Evolutionary conservation across 2,888 invertebrate genomes (phyloP), one percentile per base, ranked within the genome.

Genomic region (Aquatica leii): DNA sequence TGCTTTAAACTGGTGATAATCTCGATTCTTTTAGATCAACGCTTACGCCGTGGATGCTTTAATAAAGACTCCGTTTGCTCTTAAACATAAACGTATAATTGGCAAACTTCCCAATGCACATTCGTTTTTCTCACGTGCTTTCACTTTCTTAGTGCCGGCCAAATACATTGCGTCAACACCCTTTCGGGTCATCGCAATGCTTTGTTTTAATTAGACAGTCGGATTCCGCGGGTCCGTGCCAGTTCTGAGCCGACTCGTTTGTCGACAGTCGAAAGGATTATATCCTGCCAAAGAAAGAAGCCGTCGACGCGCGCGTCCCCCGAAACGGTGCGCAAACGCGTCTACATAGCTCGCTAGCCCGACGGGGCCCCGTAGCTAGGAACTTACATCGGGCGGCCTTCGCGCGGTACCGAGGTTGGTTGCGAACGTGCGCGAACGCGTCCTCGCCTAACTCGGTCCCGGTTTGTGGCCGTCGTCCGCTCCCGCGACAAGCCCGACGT

Each of bases 121-220:
- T n/a, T n/a, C n/a, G n/a, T n/a, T n/a, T n/a, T n/a, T n/a, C n/a
- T n/a, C n/a, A n/a, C n/a, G n/a, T n/a, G n/a, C n/a, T n/a, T 24
- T 24, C 4, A 24, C 24, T 4, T 24, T 24, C 24, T 4, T 2
- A 24, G 24, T 6, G 6, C 24, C 6, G 24, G 24, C 4, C 24
- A 24, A 6, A 24, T 24, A 37, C 37, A 37, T 37, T 37, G 37
- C 46, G 17, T 46, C 46, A 17, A 17, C 46, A 84, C 84, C 83
- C 84, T 82, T 80, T 80, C 82, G 83, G 84, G 84, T 85, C 86
- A 86, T 87, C 87, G 84, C 86, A 86, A 87, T 87, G 86, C 87
- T 86, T 84, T 87, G 86, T 87, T 87, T 87, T 87, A 85, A 87
- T 87, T 86, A 87, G 85, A 86, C 81, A 83, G 83, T 83, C 84